These are phyloP conservation scores for Morpho helenor DNA, from an alignment of 2,888 invertebrate genomes.

Conservation along the genomic window DNA sequence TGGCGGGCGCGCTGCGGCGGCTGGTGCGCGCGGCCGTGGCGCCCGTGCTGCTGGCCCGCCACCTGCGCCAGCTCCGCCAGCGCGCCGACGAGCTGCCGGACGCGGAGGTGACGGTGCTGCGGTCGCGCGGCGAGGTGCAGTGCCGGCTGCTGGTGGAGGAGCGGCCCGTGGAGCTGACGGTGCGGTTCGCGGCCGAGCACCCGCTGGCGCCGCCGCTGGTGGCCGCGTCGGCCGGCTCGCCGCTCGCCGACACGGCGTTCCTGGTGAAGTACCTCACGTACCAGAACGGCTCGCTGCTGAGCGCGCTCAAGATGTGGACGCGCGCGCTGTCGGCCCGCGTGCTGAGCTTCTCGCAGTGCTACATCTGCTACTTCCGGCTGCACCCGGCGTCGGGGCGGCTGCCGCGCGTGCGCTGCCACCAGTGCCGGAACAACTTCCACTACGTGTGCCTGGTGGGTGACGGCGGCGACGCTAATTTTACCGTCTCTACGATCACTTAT, in stretches of 20 bases:
- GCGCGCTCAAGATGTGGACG: constrained; percentile 80
- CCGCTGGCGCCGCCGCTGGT: constrained; percentile 85
- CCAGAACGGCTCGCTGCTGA: constrained; percentile 95
- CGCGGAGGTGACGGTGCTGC: constrained; percentile 25
- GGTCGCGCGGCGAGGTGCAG: constrained; percentile 81
- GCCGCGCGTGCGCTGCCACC: constrained; percentile 91
- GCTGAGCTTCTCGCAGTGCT: constrained; percentile 97
- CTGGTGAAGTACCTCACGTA: constrained; percentile 91
- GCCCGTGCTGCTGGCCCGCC: constrained; percentile 50
- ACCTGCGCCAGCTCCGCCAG: constrained; percentile 22
- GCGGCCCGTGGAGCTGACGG: constrained; percentile 86
- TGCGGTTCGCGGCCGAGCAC: constrained; percentile 89
- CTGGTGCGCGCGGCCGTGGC: constrained; percentile 28
- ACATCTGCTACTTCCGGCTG: constrained; percentile 96
- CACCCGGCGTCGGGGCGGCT: constrained; percentile 89
- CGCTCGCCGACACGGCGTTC: constrained; percentile 45
- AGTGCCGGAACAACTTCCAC: constrained; percentile 97
- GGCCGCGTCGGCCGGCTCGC: constrained; percentile 19
- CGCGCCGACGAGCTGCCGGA: constrained; percentile 21
- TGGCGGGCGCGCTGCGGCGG: constrained; percentile 86
- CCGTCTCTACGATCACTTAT: no score
- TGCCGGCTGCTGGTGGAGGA: constrained; percentile 92
- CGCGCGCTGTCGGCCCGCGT: constrained; percentile 73
- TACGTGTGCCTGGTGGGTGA: constrained; percentile 90
- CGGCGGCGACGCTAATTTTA: background rate